Evolutionary conservation across 1,140 invertebrate species (phyloP), one percentile per base, ranked within the genome.

Genomic region (Megalopta genalis): DNA sequence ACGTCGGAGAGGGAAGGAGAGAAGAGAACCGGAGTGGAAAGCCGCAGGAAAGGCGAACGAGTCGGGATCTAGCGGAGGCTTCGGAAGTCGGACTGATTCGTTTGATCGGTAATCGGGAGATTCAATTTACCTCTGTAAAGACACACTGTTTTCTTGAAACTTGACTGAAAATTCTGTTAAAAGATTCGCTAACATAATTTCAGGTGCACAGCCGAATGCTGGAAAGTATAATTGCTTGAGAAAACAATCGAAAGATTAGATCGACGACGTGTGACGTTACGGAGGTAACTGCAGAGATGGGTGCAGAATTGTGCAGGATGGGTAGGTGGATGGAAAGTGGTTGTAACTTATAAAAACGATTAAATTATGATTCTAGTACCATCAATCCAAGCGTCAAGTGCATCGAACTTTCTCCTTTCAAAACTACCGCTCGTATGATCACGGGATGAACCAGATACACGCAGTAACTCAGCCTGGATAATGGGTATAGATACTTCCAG

Each of bases 401-500:
- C 21, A 90, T 74, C 46, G 89, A 88, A 82, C 84, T 83, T 77
- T 91, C 90, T 65, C 81, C 82, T 32, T 70, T 80, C 14, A 88
- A 42, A 37, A 91, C 83, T 52, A 91, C 69, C 16, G 86, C 65
- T 63, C 88, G 80, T 62, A 87, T 84, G 16, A 91, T 69, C 21
- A 72, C 59, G 82, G 92, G 92, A 90, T 95, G 95, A 23, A 95
- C 84, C 21, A 95, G 90, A 86, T 95, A 95, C 18, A 92, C 92
- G 73, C 92, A 92, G 83, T 94, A 95, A 5, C 94, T 94, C 14
- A 95, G 86, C 64, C 94, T 90, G 42, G 93, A 94, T n/a, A 95
- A 81, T 0, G 94, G 94, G 65, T 94, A 92, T 10, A 94, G 91
- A 37, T 92, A 88, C 70, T 91, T 93, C 92, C 93, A 94, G 0